Evolutionary conservation across 1,140 invertebrate genomes (phyloP).

Genomic region (Ceratitis capitata): DNA sequence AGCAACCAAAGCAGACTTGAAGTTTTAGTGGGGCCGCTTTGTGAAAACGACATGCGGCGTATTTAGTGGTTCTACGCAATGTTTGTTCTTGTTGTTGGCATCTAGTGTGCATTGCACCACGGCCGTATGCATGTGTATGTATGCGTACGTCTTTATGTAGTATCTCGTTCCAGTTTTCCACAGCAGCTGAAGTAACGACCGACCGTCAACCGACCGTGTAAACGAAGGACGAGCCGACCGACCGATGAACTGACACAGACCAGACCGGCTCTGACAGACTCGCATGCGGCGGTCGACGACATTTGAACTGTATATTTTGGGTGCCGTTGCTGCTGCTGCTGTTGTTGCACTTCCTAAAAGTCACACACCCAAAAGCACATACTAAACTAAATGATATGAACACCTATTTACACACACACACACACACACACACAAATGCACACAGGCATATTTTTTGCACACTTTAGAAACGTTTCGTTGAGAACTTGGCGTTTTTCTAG

Average conservation of each 20-base stretch:
- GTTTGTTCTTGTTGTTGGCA: constrained; percentile 9
- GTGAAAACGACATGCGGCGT: neutral
- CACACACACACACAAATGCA: neutral
- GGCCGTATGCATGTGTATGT: neutral
- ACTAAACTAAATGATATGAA: too few species aligned
- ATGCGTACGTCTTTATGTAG: neutral
- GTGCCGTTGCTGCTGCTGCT: neutral
- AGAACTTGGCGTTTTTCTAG: neutral
- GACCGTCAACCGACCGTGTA: neutral
- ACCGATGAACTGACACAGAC: neutral
- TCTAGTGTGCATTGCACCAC: neutral
- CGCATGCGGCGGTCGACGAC: constrained; percentile 6
- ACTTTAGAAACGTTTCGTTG: neutral
- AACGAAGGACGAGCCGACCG: neutral
- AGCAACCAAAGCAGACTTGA: neutral
- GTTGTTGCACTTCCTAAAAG: neutral
- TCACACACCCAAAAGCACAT: neutral
- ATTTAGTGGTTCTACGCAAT: neutral
- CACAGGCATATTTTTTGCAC: neutral
- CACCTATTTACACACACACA: neutral
- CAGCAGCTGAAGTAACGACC: neutral
- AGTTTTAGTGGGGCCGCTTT: neutral
- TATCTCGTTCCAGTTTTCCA: neutral
- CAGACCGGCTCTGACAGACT: neutral
- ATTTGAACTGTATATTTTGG: constrained; percentile 31